Evolutionary conservation across 2,113 vertebrate species (phyloP), one percentile per base, ranked within the genome.

Genomic region (Clarias batrachus): DNA sequence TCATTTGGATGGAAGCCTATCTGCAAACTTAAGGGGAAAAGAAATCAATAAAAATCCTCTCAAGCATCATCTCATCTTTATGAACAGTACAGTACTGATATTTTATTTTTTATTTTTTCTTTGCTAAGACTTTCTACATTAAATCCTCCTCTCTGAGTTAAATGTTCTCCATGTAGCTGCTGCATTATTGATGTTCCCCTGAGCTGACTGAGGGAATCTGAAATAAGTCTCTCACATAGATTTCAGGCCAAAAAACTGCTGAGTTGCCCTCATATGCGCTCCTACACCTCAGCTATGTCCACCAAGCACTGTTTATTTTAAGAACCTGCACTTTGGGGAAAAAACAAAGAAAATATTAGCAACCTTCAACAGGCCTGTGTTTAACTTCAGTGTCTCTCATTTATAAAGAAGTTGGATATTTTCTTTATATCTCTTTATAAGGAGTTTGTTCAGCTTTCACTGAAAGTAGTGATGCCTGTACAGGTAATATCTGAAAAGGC

Each of bases 191-290:
- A 85, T 48, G 87, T 90, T 83, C 83, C 62, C 52, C 84, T 87
- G 87, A 87, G 52, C 85, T 78, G 77, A 88, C 82, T 77, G 52
- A 63, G 73, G 62, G 78, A 90, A 87, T 90, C 83, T 89, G 66
- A 87, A 84, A 77, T 77, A 66, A 89, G 82, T 85, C 56, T 60
- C 56, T 60, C 80, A 66, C 57, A 85, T 62, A 76, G 83, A 56
- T 83, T 83, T 71, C 65, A 71, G 8, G 68, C 52, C 17, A 77
- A 82, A 48, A 48, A 65, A 63, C 21, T 8, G 10, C 63, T 54
- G 14, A 54, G 17, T 52, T 54, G 25, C 74, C 52, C 74, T 77
- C 52, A 16, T n/a, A 30, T 48, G 30, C 54, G 65, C 68, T 73
- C 68, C 56, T 41, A 41, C 82, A 59, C 54, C 82, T 60, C 27